phyloP scores from a whole-genome alignment of 2,113 vertebrate genomes.

The Myotis brandtii region DNA sequence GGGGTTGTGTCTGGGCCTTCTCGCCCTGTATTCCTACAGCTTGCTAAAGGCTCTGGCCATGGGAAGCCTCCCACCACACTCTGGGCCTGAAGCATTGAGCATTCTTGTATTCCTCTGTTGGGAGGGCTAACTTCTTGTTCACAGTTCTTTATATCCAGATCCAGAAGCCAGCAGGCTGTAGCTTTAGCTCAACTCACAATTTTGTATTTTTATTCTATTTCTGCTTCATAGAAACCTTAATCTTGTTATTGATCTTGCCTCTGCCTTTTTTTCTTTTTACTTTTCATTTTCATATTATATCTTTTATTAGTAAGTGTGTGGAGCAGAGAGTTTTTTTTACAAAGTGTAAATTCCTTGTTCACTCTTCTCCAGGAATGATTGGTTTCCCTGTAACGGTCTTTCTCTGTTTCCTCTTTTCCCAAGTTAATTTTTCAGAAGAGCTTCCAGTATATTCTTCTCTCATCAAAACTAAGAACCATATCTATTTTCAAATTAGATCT shows the following conservation, averaged over 20 bases:
- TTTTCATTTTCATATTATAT: neutral
- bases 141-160: neutral
- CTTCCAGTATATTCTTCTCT: neutral
- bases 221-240: neutral
- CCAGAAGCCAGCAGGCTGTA: neutral
- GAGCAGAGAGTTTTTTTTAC: neutral
- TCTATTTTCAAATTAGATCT: conserved; percentile 13
- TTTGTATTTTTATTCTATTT: conserved; percentile 36
- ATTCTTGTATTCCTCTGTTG: neutral
- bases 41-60: neutral
- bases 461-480: neutral
- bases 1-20: neutral
- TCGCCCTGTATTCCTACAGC: neutral
- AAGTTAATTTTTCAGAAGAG: neutral
- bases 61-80: neutral
- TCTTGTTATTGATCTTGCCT: neutral
- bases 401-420: neutral
- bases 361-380: neutral
- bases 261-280: neutral
- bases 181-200: neutral
- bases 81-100: neutral
- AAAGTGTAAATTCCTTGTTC: neutral
- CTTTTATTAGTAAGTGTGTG: neutral
- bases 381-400: neutral
- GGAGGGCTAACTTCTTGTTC: neutral